phyloP scores from a whole-genome alignment of 2,888 invertebrate genomes.

The Drosophila lutescens region DNA sequence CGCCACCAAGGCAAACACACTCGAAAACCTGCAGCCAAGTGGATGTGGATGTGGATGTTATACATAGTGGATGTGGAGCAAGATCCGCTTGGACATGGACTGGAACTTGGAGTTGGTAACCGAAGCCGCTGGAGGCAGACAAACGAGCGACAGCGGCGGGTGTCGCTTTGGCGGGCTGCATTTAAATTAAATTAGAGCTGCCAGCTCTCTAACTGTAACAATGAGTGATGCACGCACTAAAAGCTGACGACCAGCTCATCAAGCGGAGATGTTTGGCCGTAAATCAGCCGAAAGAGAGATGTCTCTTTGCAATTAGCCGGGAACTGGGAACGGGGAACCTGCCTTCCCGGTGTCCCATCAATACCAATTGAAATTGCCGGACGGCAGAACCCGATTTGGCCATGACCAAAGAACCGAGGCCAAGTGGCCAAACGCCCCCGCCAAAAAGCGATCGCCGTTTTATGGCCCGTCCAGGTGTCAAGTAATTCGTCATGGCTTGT shows the following conservation, averaged over 20 bases:
- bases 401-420: slow-evolving; percentile 7
- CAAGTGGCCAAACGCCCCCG: slow-evolving; percentile 54
- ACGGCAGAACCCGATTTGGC: slow-evolving; percentile 7
- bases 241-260: slow-evolving; percentile 59
- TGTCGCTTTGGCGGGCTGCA: slow-evolving; percentile 65
- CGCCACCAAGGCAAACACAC: slow-evolving; percentile 57
- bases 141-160: slow-evolving; percentile 65
- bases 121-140: slow-evolving; percentile 60
- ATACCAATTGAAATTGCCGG: slow-evolving; percentile 61
- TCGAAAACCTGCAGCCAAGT: slow-evolving; percentile 58
- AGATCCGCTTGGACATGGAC: slow-evolving; percentile 61
- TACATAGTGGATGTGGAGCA: slow-evolving; percentile 40
- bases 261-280: slow-evolving; percentile 58
- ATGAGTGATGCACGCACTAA: slow-evolving; percentile 78
- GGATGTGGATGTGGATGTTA: slow-evolving; percentile 44
- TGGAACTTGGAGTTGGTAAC: slow-evolving; percentile 11
- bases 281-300: slow-evolving; percentile 56
- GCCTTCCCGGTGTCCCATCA: slow-evolving; percentile 45
- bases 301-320: slow-evolving; percentile 55
- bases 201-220: slow-evolving; percentile 79
- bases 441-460: slow-evolving; percentile 22
- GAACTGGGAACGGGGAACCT: background rate
- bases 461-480: slow-evolving; percentile 48
- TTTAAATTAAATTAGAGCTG: slow-evolving; percentile 78
- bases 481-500: slow-evolving; percentile 71